Evolutionary conservation across 2,797 vertebrate species (phyloP), one percentile per base, ranked within the genome.

Genomic region (Rhinichthys osculus): DNA sequence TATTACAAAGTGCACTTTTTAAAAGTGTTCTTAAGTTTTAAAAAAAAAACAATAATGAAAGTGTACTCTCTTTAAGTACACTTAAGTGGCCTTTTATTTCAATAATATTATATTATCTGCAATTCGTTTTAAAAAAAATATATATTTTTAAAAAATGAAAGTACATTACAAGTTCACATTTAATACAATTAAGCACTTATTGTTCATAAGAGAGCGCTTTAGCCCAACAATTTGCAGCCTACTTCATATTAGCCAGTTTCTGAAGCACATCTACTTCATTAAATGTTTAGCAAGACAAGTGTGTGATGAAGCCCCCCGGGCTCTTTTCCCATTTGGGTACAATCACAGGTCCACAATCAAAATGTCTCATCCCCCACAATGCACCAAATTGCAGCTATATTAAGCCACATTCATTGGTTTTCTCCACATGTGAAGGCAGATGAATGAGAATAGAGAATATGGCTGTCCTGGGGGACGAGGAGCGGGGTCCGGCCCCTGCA

Each of bases 321-420:
- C 54, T 72, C 42, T 80, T 64, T 79, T 85, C 70, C 77, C 33
- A 85, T 73, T 78, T 85, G 77, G 30, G 19, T 38, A 72, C 84
- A 85, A 80, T 85, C 84, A 64, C 77, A 85, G 84, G 84, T 85
- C 84, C 57, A 33, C 77, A 80, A 54, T 83, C 70, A 70, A 80
- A 88, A 74, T 70, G 80, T 84, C 87, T 86, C 82, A 81, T 86
- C 83, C 77, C 72, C 83, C 82, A 88, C 82, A 42, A 50, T 78
- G 86, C 83, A 67, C 77, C 74, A 78, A 73, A 73, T 66, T 85
- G 77, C 40, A 42, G 69, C 87, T 86, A 84, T 84, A 87, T 80
- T 83, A 81, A 81, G 87, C 64, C 52, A 69, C 80, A 88, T 88
- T 85, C 85, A 87, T 84, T 78, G 83, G 57, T 81, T 88, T 72